A percentile compares a stretch with the other conserved stretches of the same genome.
Evolutionary conservation across 2,888 invertebrate genomes (phyloP).

Genomic region (Hypomecis punctinalis): DNA sequence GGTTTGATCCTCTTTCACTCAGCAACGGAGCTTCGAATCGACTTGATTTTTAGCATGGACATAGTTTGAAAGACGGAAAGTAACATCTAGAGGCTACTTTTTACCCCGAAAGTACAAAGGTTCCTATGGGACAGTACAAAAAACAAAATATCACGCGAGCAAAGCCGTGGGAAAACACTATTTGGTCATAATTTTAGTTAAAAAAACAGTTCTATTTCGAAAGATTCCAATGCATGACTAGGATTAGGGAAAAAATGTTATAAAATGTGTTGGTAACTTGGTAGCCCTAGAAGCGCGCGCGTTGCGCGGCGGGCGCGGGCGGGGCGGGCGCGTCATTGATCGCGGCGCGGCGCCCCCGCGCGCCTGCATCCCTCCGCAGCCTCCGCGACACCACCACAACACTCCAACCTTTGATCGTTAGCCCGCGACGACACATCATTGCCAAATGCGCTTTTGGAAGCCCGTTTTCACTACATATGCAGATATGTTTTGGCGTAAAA

Average conservation of each 20-base stretch:
- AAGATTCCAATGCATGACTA: background rate
- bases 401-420: constrained; percentile 52
- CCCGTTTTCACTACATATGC: constrained; percentile 25
- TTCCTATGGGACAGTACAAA: too few relatives aligned
- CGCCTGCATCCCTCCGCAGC: constrained; percentile 59
- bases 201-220: background rate
- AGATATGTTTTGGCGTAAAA: background rate
- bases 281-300: constrained; percentile 22
- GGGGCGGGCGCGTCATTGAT: constrained; percentile 75
- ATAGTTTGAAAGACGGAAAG: too few relatives aligned
- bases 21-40: too few relatives aligned
- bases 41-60: too few relatives aligned
- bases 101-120: too few relatives aligned
- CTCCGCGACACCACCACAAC: constrained; percentile 67
- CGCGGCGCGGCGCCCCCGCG: constrained; percentile 74
- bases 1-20: too few relatives aligned
- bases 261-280: constrained; percentile 10
- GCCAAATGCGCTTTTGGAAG: constrained; percentile 39
- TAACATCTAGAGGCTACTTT: too few relatives aligned
- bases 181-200: too few relatives aligned
- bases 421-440: constrained; percentile 39
- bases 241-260: background rate
- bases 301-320: constrained; percentile 42
- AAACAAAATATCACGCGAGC: too few relatives aligned
- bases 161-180: too few relatives aligned